Base-by-base conservation (phyloP, 1,140 invertebrate species). In the Hirudo medicinalis region DNA sequence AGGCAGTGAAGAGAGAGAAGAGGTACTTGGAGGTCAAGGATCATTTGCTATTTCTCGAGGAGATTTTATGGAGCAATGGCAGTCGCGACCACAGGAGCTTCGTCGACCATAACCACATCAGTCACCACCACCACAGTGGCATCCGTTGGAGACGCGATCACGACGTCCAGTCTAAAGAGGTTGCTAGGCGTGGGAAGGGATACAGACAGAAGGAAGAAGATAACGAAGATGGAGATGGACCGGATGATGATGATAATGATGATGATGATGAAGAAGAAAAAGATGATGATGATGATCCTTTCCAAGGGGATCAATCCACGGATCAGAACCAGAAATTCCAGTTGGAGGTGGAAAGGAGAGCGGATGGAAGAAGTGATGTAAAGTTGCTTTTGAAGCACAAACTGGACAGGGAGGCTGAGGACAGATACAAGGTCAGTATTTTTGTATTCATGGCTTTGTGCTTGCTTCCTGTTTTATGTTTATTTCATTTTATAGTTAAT, bases 331-430 rank as follows among this genome's bases (percentile, higher is more conserved):
- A 63, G 57, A 25, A 63, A 57, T 73, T 73, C 49, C 29, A 66
- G 6, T 22, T 73, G 32, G 43, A 57, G 0, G 40, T 40, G n/a
- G 55, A 32, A n/a, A 25, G 43, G 17, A 17, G 69, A 25, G 57
- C 54, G 5, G 73, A 74, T 43, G 73, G 73, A 32, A 43, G 54
- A 13, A 70, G 43, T 20, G 60, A 72, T 11, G 20, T 73, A 1
- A 32, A 60, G 32, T 57, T 73, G 40, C 19, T 63, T 3, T n/a
- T 73, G 17, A 57, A 43, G 49, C 32, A 66, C 6, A 71, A 66
- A 49, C 60, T 73, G 9, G 69, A 73, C 60, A 53, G 72, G 4
- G 72, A 73, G 69, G 49, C 53, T n/a, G 49, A 22, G 53, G 67
- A 72, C 20, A 25, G 22, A 20, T 72, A 72, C 54, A 29, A 19